Base-by-base conservation (phyloP, 2,113 vertebrate species). In the Python bivittatus region DNA sequence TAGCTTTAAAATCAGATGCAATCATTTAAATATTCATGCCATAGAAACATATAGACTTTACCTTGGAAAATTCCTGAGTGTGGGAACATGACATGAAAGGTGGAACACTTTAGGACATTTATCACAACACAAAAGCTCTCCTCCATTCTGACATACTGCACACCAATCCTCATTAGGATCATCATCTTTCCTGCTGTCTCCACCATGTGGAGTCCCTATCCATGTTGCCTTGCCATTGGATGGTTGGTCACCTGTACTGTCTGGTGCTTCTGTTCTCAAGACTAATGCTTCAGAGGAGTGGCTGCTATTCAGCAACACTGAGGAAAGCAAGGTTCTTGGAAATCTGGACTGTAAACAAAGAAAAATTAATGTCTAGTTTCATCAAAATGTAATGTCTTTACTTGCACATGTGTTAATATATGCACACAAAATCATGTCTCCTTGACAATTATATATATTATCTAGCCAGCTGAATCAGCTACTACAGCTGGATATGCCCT, bases 141-240 rank as follows among this genome's bases (percentile, higher is more conserved):
- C 98, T 93, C 98, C 98, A 6, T 98, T 98, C 90, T 98, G 98
- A 94, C 98, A 98, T 0, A 98, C 98, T 5, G 98, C 98, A 94
- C 98, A 98, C 98, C 98, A 98, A 3, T 98, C 98, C 92, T 98
- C 98, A n/a, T 98, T 98, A 87, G 98, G 98, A 94, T 98, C 98
- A 6, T 98, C 98, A 29, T 98, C 98, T 94, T 98, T 98, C 1
- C 98, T 97, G 0, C 97, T 94, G 53, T 98, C 98, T 1, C 96
- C 96, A 2, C 9, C 0, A 0, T 96, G 97, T 13, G 97, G 93
- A 0, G 96, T 12, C 0, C 96, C 96, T 0, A 95, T 91, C 97
- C 98, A 98, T 48, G 94, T 94, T 0, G 96, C 91, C 91, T 98
- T 98, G 61, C 95, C 97, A 56, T 92, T 91, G 33, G 95, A 91